A percentile compares a stretch with the other conserved stretches of the same genome.
Conservation (phyloP, 2,888 invertebrate genomes). For the Drosophila trichaetosa region DNA sequence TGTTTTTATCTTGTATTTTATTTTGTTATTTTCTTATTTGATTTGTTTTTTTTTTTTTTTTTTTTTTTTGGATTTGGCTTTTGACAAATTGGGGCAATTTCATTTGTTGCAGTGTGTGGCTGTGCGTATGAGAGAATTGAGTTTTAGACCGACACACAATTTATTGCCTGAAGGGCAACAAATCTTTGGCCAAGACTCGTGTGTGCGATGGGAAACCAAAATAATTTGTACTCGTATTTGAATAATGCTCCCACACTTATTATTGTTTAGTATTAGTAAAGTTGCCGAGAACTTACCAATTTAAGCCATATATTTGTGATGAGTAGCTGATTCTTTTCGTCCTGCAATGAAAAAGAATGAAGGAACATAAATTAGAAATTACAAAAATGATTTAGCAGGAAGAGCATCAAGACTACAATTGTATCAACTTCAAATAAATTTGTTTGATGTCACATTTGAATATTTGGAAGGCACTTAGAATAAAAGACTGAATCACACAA, state of each 20-base stretch:
- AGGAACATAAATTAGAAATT: conserved; percentile 13
- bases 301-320: conserved; percentile 98
- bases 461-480: conserved; percentile 12
- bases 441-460: conserved; percentile 35
- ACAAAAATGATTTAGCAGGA: conserved; percentile 3
- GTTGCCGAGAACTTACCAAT: conserved; percentile 90
- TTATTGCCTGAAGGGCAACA: conserved; percentile 51
- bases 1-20: conserved; percentile 1
- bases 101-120: conserved; percentile 51
- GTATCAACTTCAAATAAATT: conserved; percentile 9
- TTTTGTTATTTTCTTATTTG: conserved; percentile 3
- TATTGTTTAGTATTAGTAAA: conserved; percentile 29
- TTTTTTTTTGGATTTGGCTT: conserved; percentile 30
- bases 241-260: conserved; percentile 20
- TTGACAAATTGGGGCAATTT: conserved; percentile 66
- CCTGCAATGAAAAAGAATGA: conserved; percentile 88
- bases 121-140: conserved; percentile 22
- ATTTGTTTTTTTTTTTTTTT: not conserved
- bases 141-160: conserved; percentile 47
- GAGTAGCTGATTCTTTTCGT: conserved; percentile 98
- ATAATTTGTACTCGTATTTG: conserved; percentile 36
- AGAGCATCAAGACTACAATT: not conserved
- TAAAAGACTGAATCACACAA: conserved; percentile 1
- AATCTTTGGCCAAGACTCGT: conserved; percentile 51
- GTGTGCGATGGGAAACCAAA: conserved; percentile 25